phyloP scores from a whole-genome alignment of 2,113 vertebrate genomes.

The Xerus inauris region DNA sequence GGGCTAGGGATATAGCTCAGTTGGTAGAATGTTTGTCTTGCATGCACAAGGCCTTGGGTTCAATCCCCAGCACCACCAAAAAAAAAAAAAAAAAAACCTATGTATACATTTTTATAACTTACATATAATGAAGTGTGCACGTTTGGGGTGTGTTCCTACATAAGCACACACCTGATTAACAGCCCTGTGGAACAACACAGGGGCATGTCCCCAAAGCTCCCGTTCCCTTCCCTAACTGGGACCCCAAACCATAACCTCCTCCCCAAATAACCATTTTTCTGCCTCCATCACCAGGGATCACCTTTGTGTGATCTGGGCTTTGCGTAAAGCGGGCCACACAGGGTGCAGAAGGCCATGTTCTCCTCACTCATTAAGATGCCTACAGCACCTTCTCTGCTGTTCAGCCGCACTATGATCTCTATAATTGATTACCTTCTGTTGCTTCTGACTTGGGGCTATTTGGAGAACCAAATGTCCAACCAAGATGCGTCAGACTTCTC shows the following conservation, averaged over 20 bases:
- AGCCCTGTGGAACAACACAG: neutral
- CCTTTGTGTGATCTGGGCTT: neutral
- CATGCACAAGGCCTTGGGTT: no score
- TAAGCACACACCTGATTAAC: neutral
- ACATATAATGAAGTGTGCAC: neutral
- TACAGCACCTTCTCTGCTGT: neutral
- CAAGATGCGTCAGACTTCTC: neutral
- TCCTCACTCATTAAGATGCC: neutral
- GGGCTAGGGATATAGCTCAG: no score
- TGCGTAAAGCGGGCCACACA: neutral
- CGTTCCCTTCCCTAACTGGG: neutral
- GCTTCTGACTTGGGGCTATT: neutral
- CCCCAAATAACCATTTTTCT: neutral
- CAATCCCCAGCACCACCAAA: no score
- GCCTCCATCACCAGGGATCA: neutral
- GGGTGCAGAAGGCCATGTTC: neutral
- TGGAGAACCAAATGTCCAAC: neutral
- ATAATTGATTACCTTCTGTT: neutral
- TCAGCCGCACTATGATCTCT: neutral
- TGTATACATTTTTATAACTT: neutral
- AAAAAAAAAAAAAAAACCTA: no score
- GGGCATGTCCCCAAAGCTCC: rapidly evolving
- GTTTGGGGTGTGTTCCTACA: neutral
- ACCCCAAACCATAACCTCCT: rapidly evolving
- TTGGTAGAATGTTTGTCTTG: no score